Evolutionary conservation across 2,113 vertebrate species (phyloP).

Genomic region (Cyanoderma ruficeps): DNA sequence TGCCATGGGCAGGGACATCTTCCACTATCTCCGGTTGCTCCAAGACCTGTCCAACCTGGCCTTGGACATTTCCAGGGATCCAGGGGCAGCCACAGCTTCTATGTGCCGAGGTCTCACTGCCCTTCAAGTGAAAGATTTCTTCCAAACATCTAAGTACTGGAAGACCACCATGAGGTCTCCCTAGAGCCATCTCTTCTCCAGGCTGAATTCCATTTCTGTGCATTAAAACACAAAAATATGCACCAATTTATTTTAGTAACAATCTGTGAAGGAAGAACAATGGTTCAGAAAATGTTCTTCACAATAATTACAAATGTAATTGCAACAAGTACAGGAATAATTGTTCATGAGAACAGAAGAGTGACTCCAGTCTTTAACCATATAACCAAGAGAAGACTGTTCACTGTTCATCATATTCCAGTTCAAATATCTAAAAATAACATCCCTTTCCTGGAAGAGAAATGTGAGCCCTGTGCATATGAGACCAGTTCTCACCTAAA

Average conservation of each 20-base stretch:
- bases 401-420: background rate
- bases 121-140: background rate
- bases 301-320: background rate
- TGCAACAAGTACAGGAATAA: background rate
- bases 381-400: background rate
- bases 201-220: background rate
- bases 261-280: background rate
- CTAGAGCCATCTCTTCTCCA: background rate
- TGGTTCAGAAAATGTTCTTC: background rate
- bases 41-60: rapidly evolving
- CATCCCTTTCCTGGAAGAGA: background rate
- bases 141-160: background rate
- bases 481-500: background rate
- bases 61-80: background rate
- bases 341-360: background rate
- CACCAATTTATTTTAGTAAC: background rate
- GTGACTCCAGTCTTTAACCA: background rate
- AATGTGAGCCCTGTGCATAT: background rate
- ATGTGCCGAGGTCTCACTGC: rapidly evolving
- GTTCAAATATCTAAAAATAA: background rate
- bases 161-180: rapidly evolving
- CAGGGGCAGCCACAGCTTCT: background rate
- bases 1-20: background rate
- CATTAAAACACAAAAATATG: background rate
- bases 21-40: rapidly evolving